Conservation (phyloP, 2,113 vertebrate species). For the Microcebus murinus region DNA sequence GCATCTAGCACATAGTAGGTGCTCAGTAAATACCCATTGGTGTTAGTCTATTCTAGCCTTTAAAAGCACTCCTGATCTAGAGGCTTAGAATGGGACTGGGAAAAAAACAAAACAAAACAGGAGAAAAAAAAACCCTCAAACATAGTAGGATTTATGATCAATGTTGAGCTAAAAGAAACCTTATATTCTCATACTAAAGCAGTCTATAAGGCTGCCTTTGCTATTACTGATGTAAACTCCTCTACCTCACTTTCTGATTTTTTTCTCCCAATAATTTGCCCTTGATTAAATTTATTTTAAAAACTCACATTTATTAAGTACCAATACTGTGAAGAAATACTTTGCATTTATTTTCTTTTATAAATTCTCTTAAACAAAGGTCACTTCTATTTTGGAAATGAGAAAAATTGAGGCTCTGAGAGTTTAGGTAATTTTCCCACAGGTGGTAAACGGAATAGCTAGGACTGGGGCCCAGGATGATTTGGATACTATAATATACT, state of each 20-base stretch:
- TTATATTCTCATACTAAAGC: neutral
- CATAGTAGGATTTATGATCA: neutral
- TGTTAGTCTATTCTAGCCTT: neutral
- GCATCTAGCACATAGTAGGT: neutral
- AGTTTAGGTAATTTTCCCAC: neutral
- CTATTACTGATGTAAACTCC: neutral
- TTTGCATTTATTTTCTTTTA: neutral
- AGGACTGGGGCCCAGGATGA: neutral
- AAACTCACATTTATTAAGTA: neutral
- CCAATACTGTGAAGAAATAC: neutral
- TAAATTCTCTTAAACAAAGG: neutral
- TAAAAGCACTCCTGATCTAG: neutral
- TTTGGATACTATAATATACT: neutral
- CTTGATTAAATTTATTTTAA: conserved; percentile 34
- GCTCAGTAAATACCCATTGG: neutral
- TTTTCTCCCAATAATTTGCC: neutral
- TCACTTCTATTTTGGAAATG: neutral
- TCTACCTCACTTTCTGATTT: neutral
- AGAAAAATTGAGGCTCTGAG: neutral
- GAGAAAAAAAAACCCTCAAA: neutral
- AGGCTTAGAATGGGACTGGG: neutral
- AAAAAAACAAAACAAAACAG: neutral
- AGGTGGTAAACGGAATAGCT: neutral
- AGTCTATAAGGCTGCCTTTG: neutral
- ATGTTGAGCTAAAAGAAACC: neutral